Evolutionary conservation across 2,888 invertebrate genomes (phyloP).

Genomic region (Abrostola triplasia): DNA sequence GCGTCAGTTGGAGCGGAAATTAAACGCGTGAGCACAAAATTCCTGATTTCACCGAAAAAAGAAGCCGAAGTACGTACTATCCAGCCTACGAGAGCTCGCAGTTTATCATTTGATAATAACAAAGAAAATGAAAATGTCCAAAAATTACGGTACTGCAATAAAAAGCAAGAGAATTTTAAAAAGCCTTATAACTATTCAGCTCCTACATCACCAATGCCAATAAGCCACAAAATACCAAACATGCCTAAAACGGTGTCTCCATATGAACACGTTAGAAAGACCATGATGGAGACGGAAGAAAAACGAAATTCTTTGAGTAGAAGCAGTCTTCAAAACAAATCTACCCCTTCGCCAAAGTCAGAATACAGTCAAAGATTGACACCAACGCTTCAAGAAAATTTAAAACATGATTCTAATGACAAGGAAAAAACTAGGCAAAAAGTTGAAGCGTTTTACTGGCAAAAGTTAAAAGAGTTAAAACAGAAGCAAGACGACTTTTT

Average conservation of each 20-base stretch:
- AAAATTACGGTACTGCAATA: conserved; percentile 20
- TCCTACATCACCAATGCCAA: conserved; percentile 80
- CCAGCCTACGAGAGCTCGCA: conserved; percentile 81
- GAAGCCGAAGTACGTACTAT: conserved; percentile 83
- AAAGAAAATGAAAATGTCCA: conserved; percentile 43
- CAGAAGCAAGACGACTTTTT: conserved; percentile 89
- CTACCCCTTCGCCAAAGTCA: conserved; percentile 62
- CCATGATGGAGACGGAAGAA: conserved; percentile 79
- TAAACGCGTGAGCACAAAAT: conserved; percentile 82
- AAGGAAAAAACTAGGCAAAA: conserved; percentile 88
- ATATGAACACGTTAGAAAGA: conserved; percentile 78
- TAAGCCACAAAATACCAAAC: conserved; percentile 76
- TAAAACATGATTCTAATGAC: conserved; percentile 64
- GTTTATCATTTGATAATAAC: conserved; percentile 76
- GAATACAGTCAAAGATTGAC: conserved; percentile 54
- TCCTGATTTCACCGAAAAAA: conserved; percentile 84
- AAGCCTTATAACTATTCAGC: conserved; percentile 84
- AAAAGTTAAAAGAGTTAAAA: conserved; percentile 90
- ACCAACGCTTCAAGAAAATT: conserved; percentile 48
- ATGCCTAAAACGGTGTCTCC: conserved; percentile 83
- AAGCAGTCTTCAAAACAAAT: conserved; percentile 63
- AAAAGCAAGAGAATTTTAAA: conserved; percentile 48
- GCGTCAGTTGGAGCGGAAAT: conserved; percentile 84
- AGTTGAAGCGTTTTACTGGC: conserved; percentile 91
- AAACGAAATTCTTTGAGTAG: conserved; percentile 76